Evolutionary conservation across 2,888 invertebrate genomes (phyloP), one percentile per base, ranked within the genome.

Genomic region (Onthophagus sagittarius): DNA sequence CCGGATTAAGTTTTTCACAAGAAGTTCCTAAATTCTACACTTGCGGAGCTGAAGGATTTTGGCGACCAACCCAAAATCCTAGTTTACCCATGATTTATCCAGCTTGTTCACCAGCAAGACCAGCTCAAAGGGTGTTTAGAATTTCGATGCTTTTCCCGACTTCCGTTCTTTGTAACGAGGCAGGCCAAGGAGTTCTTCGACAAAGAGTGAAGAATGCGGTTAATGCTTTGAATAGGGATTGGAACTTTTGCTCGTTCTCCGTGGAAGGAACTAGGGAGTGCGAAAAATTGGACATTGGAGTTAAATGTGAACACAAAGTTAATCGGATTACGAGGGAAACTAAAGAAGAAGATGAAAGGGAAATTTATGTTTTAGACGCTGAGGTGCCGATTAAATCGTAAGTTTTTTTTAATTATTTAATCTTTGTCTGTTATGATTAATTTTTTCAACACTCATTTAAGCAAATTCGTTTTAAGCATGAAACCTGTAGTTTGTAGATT

Each of bases 21-120:
- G 91, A 92, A 73, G 94, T 97, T n/a, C 97, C 98, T 0, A 94
- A 95, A 78, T 98, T 98, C 88, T 99, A 97, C 84, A 96, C 96
- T 0, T 99, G 99, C 83, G 98, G 97, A n/a, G 95, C 94, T 72
- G 98, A 98, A 90, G 99, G 98, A 63, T 95, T 96, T 86, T 99
- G 98, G 99, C 89, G 97, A 79, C 98, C 98, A 71, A 95, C 95
- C 0, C 88, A 87, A 62, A 92, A 95, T 81, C 94, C 95, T 6
- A 89, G 88, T 69, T 87, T 94, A 79, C 94, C 95, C 33, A 86
- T 96, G 77, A 88, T 94, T n/a, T 97, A 96, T 82, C 96, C 97
- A 73, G 95, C 96, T 77, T 97, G 96, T 83, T 96, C 96, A 93
- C 94, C 93, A 76, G 90, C 96, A 5, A 92, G 93, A 80, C 91